Evolutionary conservation across 1,140 invertebrate genomes (phyloP).

Genomic region (Nomia melanderi): DNA sequence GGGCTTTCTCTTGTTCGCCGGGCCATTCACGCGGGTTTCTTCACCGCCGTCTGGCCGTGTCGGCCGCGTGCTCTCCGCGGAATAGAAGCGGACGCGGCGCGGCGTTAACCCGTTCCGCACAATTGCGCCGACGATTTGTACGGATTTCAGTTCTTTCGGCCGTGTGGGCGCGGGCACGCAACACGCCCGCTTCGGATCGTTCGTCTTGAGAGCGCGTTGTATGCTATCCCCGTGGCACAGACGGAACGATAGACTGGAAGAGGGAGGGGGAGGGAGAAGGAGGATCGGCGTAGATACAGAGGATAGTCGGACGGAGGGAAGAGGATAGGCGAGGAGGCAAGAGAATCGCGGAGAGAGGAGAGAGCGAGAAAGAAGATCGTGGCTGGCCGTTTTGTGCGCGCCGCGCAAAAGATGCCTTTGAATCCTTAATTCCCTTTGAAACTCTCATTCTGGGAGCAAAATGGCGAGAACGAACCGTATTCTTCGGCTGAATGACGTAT

Average conservation of each 20-base stretch:
- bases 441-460: slow-evolving; percentile 80
- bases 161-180: slow-evolving; percentile 44
- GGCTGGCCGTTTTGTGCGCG: slow-evolving; percentile 76
- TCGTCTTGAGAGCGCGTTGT: slow-evolving; percentile 46
- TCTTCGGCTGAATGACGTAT: slow-evolving; percentile 81
- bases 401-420: slow-evolving; percentile 80
- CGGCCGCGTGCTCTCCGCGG: not conserved
- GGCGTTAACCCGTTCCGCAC: slow-evolving; percentile 34
- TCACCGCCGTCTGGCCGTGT: slow-evolving; percentile 35
- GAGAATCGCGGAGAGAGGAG: slow-evolving; percentile 20
- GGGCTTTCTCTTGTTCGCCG: slow-evolving; percentile 11
- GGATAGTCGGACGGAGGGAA: slow-evolving; percentile 17
- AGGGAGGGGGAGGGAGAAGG: not conserved
- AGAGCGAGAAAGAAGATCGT: slow-evolving; percentile 53
- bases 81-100: slow-evolving; percentile 27
- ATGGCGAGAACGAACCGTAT: slow-evolving; percentile 80
- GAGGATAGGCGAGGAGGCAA: not conserved
- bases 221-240: not conserved
- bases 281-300: slow-evolving; percentile 31
- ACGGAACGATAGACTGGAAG: too few species aligned
- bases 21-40: slow-evolving; percentile 43
- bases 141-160: slow-evolving; percentile 40
- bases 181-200: slow-evolving; percentile 30
- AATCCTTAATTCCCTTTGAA: slow-evolving; percentile 82
- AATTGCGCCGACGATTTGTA: slow-evolving; percentile 49